Base-by-base conservation (phyloP, 1,140 invertebrate genomes). In the Rhopalosiphum padi region DNA sequence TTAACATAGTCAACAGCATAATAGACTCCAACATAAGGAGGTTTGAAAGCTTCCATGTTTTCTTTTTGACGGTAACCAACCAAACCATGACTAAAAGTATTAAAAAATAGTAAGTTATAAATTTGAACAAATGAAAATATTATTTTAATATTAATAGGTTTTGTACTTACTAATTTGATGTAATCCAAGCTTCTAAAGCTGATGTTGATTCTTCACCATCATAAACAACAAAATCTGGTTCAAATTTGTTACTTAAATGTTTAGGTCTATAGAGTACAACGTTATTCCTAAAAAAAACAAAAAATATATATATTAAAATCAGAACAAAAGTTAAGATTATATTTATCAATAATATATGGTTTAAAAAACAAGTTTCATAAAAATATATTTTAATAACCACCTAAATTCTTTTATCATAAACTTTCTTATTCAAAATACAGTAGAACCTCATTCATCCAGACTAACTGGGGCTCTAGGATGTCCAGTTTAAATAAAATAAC, bases 1-100 rank as follows among this genome's bases (percentile, higher is more conserved):
- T 99, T 99, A 1, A 97, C 96, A 95, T 99, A 99, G 95, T 99
- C 99, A 18, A 99, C 98, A 95, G 96, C 96, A 95, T 97, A 99
- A 95, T 99, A 99, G 46, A 98, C 99, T 94, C 99, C 97, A 68
- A 99, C 96, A 90, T 99, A 95, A 7, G 99, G 99, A 94, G 97
- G 97, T 94, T 97, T 97, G 96, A 99, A 99, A 94, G 99, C 98
- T 25, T 96, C 96, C 6, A 96, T 95, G 95, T 98, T 98, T 93
- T 98, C 98, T 94, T 97, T 96, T 51, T 97, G 98, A 94, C 99
- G 97, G 94, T 99, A 97, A 88, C 98, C 99, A 94, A 97, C 98
- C 93, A 99, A 96, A 94, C 99, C 99, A 95, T 98, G 97, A 95
- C 98, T 99, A 95, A 30, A 89, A 25, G 21, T 0, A 53, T 89